phyloP scores from a whole-genome alignment of 2,113 vertebrate genomes.

The Siniperca knerii region DNA sequence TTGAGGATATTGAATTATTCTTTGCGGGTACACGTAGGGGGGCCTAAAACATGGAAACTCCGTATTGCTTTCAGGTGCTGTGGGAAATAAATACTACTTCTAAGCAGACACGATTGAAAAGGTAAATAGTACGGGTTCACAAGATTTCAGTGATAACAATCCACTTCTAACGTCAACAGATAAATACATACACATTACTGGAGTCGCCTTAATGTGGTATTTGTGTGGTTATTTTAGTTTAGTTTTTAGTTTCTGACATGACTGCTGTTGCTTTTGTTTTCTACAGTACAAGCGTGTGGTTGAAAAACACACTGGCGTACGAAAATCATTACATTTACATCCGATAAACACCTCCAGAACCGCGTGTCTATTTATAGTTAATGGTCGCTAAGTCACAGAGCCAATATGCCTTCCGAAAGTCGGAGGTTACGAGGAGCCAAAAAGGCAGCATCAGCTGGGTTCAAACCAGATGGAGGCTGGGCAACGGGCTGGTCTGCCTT shows the following conservation, averaged over 20 bases:
- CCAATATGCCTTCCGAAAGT: fast-evolving
- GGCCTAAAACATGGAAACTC: neutral
- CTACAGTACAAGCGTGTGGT: neutral
- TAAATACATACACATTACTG: neutral
- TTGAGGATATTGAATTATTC: neutral
- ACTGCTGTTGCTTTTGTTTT: neutral
- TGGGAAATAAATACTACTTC: neutral
- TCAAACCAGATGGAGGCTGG: constrained; percentile 61
- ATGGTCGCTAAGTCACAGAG: no score
- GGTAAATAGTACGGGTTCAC: neutral
- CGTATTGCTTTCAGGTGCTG: constrained; percentile 19
- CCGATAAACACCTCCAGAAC: no score
- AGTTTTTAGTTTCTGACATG: neutral
- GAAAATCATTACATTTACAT: neutral
- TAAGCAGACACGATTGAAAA: neutral
- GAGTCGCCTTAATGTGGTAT: neutral
- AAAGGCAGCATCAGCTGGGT: constrained; percentile 54
- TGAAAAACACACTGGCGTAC: neutral
- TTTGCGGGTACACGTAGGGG: neutral
- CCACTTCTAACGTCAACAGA: neutral
- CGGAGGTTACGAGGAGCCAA: constrained; percentile 20
- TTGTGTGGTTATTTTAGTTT: neutral
- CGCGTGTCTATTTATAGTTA: neutral
- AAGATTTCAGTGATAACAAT: neutral
- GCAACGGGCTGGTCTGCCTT: constrained; percentile 22